phyloP scores from a whole-genome alignment of 2,113 vertebrate species.

The Tachysurus vachellii region DNA sequence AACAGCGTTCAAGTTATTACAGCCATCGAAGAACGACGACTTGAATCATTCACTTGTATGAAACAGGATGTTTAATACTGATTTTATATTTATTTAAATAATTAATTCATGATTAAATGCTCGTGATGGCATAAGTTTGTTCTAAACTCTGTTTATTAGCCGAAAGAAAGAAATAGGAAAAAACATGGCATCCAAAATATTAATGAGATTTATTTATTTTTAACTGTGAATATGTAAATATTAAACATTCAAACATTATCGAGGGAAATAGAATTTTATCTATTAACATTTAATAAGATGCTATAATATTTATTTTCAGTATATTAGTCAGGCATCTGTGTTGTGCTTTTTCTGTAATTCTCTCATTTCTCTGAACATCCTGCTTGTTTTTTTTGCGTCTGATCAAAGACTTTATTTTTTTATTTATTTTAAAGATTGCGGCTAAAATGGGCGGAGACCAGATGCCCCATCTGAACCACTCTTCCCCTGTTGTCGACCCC shows the following conservation, averaged over 20 bases:
- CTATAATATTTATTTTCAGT: too few species aligned
- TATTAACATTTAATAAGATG: too few species aligned
- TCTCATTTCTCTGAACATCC: background rate
- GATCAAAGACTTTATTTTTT: background rate
- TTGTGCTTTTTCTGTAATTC: background rate
- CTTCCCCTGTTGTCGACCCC: slow-evolving; percentile 86
- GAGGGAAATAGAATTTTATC: too few species aligned
- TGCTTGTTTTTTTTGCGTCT: slow-evolving; percentile 39
- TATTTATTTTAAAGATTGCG: slow-evolving; percentile 81
- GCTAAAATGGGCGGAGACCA: slow-evolving; percentile 92
- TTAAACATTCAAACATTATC: background rate
- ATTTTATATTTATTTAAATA: background rate
- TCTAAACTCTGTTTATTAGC: too few species aligned
- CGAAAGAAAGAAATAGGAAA: background rate
- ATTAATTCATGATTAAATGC: background rate
- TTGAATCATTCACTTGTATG: background rate
- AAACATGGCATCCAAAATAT: background rate
- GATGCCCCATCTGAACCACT: slow-evolving; percentile 94
- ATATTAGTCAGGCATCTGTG: background rate
- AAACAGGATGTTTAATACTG: background rate
- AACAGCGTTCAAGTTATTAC: background rate
- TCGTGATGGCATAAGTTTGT: too few species aligned
- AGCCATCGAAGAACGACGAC: background rate
- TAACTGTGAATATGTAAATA: background rate
- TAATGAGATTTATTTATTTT: too few species aligned